A percentile compares a stretch with the other conserved stretches of the same genome.
phyloP scores from a whole-genome alignment of 2,797 vertebrate species.

The Gambelia wislizenii region DNA sequence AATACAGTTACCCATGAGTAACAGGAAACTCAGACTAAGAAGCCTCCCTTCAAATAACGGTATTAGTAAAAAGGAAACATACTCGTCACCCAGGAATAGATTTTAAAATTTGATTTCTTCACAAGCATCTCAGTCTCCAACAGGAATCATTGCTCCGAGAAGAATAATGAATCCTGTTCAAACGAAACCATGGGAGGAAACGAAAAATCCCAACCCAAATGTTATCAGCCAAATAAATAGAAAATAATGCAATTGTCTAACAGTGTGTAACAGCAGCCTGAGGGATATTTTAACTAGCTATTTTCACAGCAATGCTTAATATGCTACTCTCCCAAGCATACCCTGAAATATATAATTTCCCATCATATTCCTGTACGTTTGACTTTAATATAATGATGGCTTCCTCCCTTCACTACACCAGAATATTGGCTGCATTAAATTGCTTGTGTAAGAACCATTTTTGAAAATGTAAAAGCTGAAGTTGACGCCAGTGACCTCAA shows the following conservation, averaged over 20 bases:
- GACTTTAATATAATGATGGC: conserved; percentile 74
- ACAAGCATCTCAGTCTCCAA: not conserved
- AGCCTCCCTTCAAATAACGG: not conserved
- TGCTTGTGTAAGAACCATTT: conserved; percentile 47
- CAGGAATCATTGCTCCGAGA: conserved; percentile 14
- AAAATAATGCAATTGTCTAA: conserved; percentile 60
- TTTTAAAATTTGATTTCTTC: conserved; percentile 16
- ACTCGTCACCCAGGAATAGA: not conserved
- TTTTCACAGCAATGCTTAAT: conserved; percentile 68
- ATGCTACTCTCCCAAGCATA: conserved; percentile 57
- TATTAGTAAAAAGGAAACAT: not conserved
- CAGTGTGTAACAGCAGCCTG: conserved; percentile 58
- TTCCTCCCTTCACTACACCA: conserved; percentile 71
- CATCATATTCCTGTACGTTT: conserved; percentile 75
- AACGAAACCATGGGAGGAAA: conserved; percentile 18
- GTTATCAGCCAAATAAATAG: conserved; percentile 57
- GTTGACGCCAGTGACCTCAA: conserved; percentile 51
- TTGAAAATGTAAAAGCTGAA: conserved; percentile 53
- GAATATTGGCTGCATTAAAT: conserved; percentile 66
- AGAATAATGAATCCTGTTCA: not conserved
- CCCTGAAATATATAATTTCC: conserved; percentile 75
- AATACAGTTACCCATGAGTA: too few relatives aligned
- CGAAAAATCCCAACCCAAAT: conserved; percentile 22
- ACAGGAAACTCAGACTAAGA: not conserved
- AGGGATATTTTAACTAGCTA: conserved; percentile 69